phyloP scores from a whole-genome alignment of 2,888 invertebrate genomes.

The Drosophila kuntzei region DNA sequence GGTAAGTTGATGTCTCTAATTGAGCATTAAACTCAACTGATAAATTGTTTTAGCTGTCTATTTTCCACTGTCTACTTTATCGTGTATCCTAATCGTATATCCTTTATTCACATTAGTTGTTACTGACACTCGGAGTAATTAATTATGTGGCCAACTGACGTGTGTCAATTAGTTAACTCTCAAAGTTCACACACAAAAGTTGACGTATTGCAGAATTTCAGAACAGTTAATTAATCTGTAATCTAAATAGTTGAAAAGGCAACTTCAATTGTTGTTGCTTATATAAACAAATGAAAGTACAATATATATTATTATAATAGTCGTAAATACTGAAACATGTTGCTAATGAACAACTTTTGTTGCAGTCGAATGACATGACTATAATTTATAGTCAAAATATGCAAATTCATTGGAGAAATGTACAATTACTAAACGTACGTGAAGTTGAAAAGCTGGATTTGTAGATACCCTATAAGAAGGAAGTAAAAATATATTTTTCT shows the following conservation, averaged over 20 bases:
- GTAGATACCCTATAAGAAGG: background rate
- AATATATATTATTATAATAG: constrained; percentile 14
- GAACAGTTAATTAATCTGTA: constrained; percentile 21
- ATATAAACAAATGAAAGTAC: constrained; percentile 1
- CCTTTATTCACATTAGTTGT: constrained; percentile 13
- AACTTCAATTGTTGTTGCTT: constrained; percentile 10
- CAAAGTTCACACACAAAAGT: constrained; percentile 13
- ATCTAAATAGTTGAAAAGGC: constrained; percentile 5
- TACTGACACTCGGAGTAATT: constrained; percentile 37
- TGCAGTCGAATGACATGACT: constrained; percentile 20
- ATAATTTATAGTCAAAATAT: constrained; percentile 34
- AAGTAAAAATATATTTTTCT: background rate
- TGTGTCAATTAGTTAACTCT: constrained; percentile 59
- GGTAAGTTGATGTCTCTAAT: constrained; percentile 54
- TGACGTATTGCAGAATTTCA: constrained; percentile 7
- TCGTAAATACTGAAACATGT: constrained; percentile 9
- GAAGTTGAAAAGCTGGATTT: background rate
- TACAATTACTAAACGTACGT: background rate
- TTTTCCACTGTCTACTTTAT: too few relatives aligned
- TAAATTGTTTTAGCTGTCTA: constrained; percentile 12
- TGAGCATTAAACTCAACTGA: background rate
- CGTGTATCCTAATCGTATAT: constrained; percentile 2
- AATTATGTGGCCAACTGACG: constrained; percentile 61
- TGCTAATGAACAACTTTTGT: constrained; percentile 4
- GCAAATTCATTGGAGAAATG: constrained; percentile 23